Conservation (phyloP, 2,888 invertebrate genomes). For the Campoplex capitator region DNA sequence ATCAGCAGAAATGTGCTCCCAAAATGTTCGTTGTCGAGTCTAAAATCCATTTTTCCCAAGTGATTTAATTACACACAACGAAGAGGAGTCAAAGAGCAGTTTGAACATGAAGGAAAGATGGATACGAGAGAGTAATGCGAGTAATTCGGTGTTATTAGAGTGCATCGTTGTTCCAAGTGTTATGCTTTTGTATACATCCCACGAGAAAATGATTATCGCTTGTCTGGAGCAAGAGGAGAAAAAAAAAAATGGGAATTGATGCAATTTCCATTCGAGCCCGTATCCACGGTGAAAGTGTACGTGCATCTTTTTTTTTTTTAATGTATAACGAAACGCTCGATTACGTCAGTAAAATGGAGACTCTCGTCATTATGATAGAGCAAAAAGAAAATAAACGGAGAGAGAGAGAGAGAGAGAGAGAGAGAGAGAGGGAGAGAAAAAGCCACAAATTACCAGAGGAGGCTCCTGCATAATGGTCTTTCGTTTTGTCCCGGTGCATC, state of each 20-base stretch:
- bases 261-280: constrained; percentile 55
- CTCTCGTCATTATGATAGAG: constrained; percentile 54
- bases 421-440: constrained; percentile 24
- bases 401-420: constrained; percentile 7
- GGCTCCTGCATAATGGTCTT: constrained; percentile 42
- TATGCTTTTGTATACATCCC: not conserved
- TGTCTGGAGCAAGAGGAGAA: not conserved
- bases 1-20: no score
- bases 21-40: not conserved
- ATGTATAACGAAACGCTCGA: constrained; percentile 66
- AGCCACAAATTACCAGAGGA: constrained; percentile 48
- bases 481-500: not conserved
- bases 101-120: not conserved
- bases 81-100: not conserved
- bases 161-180: not conserved
- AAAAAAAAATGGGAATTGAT: constrained; percentile 39
- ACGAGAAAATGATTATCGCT: constrained; percentile 31
- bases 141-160: constrained; percentile 43
- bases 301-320: not conserved
- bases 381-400: constrained; percentile 24
- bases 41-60: not conserved
- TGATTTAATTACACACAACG: not conserved
- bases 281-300: constrained; percentile 60
- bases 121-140: not conserved
- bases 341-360: constrained; percentile 60